These are phyloP conservation scores for Hypercompe scribonia DNA, from an alignment of 2,888 invertebrate species.

Conservation along the genomic window DNA sequence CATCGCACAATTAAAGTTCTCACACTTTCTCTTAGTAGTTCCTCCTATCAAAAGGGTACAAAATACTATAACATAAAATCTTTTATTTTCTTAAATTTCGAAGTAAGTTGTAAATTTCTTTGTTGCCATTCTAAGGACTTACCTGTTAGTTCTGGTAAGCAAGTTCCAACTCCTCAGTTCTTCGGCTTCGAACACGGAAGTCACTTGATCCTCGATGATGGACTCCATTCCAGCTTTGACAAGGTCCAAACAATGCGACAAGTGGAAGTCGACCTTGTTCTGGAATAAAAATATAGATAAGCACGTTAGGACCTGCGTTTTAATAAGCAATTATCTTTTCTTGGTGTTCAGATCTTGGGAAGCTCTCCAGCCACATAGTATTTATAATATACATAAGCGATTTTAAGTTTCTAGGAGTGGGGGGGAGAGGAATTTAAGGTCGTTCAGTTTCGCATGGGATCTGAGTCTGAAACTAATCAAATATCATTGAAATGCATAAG, in stretches of 20 bases:
- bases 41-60: too few relatives aligned
- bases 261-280: slow-evolving; percentile 89
- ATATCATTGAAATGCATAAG: too few relatives aligned
- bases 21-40: background rate
- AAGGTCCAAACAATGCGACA: slow-evolving; percentile 94
- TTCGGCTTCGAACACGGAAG: slow-evolving; percentile 98
- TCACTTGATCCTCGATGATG: slow-evolving; percentile 99
- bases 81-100: background rate
- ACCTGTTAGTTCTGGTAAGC: slow-evolving; percentile 95
- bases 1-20: background rate
- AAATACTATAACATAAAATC: background rate
- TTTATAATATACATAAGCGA: too few relatives aligned
- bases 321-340: too few relatives aligned
- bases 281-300: too few relatives aligned
- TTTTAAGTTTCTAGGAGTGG: too few relatives aligned
- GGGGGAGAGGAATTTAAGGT: too few relatives aligned
- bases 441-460: too few relatives aligned
- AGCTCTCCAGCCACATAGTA: too few relatives aligned
- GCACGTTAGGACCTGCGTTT: too few relatives aligned
- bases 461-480: too few relatives aligned
- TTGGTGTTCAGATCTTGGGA: too few relatives aligned
- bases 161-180: slow-evolving; percentile 99
- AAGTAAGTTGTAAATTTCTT: background rate
- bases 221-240: slow-evolving; percentile 97
- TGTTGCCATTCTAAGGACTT: background rate